A percentile compares a stretch with the other conserved stretches of the same genome.
Conservation (phyloP, 2,113 vertebrate genomes). For the Hassar affinis region DNA sequence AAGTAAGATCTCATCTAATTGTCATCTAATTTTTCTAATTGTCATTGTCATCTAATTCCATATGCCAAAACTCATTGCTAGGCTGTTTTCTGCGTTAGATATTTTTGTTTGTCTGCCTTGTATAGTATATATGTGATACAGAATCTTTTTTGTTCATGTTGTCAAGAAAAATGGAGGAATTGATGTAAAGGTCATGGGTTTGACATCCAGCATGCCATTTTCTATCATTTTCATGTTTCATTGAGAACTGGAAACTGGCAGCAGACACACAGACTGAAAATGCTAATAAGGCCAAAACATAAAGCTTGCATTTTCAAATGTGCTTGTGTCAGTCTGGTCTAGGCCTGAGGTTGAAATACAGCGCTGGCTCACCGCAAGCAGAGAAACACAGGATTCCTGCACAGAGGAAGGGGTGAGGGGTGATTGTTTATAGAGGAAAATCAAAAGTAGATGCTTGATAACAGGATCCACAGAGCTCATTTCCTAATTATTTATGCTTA, state of each 20-base stretch:
- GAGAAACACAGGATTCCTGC: conserved; percentile 61
- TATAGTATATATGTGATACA: neutral
- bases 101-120: neutral
- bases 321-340: neutral
- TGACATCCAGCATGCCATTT: neutral
- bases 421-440: conserved; percentile 31
- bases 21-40: no score
- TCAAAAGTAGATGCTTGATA: conserved; percentile 2
- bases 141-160: neutral
- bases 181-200: neutral
- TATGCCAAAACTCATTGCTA: neutral
- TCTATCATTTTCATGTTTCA: neutral
- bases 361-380: conserved; percentile 57
- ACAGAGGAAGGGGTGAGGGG: conserved; percentile 40
- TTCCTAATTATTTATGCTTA: neutral
- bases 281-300: neutral
- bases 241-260: neutral
- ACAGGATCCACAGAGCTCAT: neutral
- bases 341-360: conserved; percentile 48
- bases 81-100: neutral
- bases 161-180: no score
- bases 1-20: no score
- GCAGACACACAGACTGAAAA: neutral
- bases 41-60: no score
- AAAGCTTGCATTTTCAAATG: neutral